phyloP scores from a whole-genome alignment of 2,888 invertebrate species.

The Mylabris sibirica region DNA sequence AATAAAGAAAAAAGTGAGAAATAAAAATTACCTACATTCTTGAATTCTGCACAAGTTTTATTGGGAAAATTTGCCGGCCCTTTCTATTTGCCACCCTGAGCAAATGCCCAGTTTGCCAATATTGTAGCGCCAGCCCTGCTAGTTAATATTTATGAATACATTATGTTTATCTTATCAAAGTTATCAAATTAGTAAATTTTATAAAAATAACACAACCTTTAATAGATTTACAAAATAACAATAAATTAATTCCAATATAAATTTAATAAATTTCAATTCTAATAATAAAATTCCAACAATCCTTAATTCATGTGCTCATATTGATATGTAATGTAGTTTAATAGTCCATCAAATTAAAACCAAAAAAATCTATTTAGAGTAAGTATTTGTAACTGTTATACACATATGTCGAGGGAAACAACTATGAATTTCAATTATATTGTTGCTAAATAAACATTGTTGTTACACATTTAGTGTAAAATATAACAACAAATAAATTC shows the following conservation, averaged over 20 bases:
- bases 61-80: no score
- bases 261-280: not conserved
- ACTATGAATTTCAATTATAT: not conserved
- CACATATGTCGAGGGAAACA: not conserved
- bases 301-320: not conserved
- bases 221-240: no score
- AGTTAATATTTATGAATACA: no score
- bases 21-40: no score
- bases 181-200: no score
- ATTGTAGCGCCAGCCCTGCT: no score
- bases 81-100: no score
- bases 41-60: no score
- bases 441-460: not conserved
- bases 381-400: not conserved
- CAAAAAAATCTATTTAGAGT: not conserved
- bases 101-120: no score
- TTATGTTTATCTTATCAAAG: no score
- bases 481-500: not conserved
- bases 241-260: not conserved
- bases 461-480: not conserved
- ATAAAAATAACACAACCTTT: no score
- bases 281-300: not conserved
- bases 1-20: no score
- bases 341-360: not conserved
- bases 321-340: not conserved